These are phyloP conservation scores for Stigmatopora nigra DNA, from an alignment of 2,113 vertebrate species.

Conservation along the genomic window DNA sequence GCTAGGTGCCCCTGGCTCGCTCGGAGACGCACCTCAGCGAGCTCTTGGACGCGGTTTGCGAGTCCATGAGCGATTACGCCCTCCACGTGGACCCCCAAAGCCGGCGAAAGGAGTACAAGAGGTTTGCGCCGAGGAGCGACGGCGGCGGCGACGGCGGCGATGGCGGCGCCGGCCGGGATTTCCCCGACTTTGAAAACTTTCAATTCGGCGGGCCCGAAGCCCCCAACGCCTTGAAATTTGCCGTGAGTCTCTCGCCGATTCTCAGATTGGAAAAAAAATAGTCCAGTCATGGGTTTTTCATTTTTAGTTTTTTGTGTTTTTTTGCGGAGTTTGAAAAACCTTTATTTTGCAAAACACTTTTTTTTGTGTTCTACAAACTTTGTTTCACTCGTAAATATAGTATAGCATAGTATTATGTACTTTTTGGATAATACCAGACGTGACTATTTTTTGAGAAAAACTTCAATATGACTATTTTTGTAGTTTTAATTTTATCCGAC, in stretches of 20 bases:
- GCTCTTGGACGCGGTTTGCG: slow-evolving; percentile 73
- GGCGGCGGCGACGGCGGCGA: background rate
- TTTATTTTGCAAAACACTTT: too few species aligned
- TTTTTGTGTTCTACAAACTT: too few species aligned
- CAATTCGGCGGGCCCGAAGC: slow-evolving; percentile 69
- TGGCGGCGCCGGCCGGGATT: slow-evolving; percentile 34
- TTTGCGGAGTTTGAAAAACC: too few species aligned
- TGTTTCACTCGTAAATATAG: too few species aligned
- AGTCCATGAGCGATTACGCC: slow-evolving; percentile 74
- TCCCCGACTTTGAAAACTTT: slow-evolving; percentile 71
- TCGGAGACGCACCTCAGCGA: slow-evolving; percentile 74
- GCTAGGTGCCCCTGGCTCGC: slow-evolving; percentile 70
- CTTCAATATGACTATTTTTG: too few species aligned
- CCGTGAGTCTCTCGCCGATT: slow-evolving; percentile 57
- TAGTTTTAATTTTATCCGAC: too few species aligned
- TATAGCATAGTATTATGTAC: too few species aligned
- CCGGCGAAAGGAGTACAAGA: slow-evolving; percentile 60
- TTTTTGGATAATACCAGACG: too few species aligned
- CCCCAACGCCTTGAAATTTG: slow-evolving; percentile 72
- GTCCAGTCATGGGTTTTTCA: too few species aligned
- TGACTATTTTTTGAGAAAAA: too few species aligned
- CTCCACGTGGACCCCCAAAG: slow-evolving; percentile 67
- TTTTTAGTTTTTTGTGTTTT: too few species aligned
- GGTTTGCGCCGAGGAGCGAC: slow-evolving; percentile 70
- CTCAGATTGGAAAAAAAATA: too few species aligned